Conservation (phyloP, 2,113 vertebrate species). For the Talpa occidentalis region DNA sequence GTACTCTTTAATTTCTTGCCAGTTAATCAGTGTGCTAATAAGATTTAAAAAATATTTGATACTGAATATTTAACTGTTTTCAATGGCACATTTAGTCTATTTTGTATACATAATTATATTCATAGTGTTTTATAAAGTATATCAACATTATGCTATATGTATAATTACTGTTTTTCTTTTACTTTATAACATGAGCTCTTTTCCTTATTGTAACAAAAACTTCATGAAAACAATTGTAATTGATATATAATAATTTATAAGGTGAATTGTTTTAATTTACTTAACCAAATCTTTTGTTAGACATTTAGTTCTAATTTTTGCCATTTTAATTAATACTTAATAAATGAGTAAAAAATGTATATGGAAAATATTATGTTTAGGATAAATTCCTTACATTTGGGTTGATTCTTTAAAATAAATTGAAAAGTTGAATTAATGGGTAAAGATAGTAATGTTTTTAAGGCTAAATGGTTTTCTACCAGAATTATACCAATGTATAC, state of each 20-base stretch:
- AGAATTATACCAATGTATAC: neutral
- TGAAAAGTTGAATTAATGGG: neutral
- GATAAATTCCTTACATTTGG: conserved; percentile 8
- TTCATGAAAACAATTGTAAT: neutral
- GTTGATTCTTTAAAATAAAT: conserved; percentile 12
- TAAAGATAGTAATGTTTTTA: conserved; percentile 8
- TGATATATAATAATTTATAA: neutral
- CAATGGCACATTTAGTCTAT: neutral
- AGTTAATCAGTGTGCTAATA: neutral
- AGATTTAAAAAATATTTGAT: neutral
- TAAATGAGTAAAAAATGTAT: neutral
- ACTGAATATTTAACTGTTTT: conserved; percentile 10
- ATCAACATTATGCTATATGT: neutral
- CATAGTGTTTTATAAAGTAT: neutral
- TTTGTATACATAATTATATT: neutral
- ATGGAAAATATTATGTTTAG: neutral
- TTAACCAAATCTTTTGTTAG: neutral
- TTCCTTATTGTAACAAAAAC: neutral
- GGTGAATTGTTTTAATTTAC: conserved; percentile 15
- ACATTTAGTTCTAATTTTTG: neutral
- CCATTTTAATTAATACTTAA: conserved; percentile 16
- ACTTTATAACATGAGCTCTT: neutral
- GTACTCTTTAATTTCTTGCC: neutral
- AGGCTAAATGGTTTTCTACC: neutral
- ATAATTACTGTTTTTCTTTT: neutral